phyloP scores from a whole-genome alignment of 2,797 vertebrate genomes.

The Dendrocincla tyrannina region DNA sequence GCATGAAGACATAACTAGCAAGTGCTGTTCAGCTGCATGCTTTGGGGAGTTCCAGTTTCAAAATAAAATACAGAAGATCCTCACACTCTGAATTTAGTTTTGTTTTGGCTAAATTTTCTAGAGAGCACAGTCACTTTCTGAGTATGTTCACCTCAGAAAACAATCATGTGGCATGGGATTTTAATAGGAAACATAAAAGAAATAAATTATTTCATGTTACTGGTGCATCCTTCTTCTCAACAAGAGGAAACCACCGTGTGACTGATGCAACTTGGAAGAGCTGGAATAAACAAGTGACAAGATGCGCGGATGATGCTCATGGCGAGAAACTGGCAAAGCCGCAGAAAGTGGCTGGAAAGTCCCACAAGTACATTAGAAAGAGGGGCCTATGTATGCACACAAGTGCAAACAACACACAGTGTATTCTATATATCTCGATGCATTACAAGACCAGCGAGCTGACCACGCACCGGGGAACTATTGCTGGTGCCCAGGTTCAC shows the following conservation, averaged over 20 bases:
- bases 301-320: accelerated
- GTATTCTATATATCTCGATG: not conserved
- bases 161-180: not conserved
- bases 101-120: not conserved
- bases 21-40: not conserved
- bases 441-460: accelerated
- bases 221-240: not conserved
- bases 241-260: not conserved
- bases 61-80: not conserved
- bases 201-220: not conserved
- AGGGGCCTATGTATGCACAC: accelerated
- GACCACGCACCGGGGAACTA: accelerated
- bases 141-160: not conserved
- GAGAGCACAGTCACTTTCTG: not conserved
- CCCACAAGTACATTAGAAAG: not conserved
- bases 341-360: not conserved
- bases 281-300: not conserved
- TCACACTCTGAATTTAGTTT: not conserved
- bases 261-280: not conserved
- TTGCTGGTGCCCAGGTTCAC: not conserved
- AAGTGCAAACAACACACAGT: not conserved
- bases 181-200: not conserved
- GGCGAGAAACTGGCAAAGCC: not conserved
- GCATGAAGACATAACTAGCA: not conserved
- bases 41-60: not conserved